Base-by-base conservation (phyloP, 2,888 invertebrate genomes). In the Lepidocyrtoides sp. region DNA sequence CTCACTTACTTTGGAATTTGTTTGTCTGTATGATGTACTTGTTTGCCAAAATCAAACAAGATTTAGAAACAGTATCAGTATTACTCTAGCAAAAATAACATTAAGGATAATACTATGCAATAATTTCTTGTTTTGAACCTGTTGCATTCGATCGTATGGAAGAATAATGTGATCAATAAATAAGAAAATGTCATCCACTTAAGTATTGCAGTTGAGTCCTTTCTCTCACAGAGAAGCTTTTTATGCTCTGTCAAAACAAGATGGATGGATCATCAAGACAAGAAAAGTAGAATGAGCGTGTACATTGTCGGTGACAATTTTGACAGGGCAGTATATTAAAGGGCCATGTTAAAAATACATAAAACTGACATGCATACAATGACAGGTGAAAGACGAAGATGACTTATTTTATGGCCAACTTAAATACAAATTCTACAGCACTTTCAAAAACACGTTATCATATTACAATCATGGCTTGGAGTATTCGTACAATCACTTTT, bases 221-320 rank as follows among this genome's bases (percentile, higher is more conserved):
- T n/a, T 26, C 8, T 29, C 20, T n/a, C 60, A 44, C 5, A 32
- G 12, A 63, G 60, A 63, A 51, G 44, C n/a, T 81, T 57, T 57
- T 60, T 81, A 23, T 7, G 4, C 66, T 20, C 17, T 57, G 82
- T 89, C 88, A 89, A 82, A 89, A 57, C 57, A 89, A 69, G 88
- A 89, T 81, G 81, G 88, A 89, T 89, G 36, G 88, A 51, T 72
- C 72, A 57, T 89, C 81, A 81, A 14, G n/a, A 57, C 5, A 63
- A 63, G 17, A 51, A 84, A 41, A 8, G 60, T 23, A 57, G 32
- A 75, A 41, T 48, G n/a, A 48, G 23, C 77, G 7, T 63, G 48
- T 17, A 29, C 86, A 63, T 44, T 69, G 29, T 2, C n/a, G 48
- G 81, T 69, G 57, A 82, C 81, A 82, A 72, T 32, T 57, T 32